A percentile compares a stretch with the other conserved stretches of the same genome.
Evolutionary conservation across 1,140 invertebrate genomes (phyloP).

Genomic region (Orchestia grillus): DNA sequence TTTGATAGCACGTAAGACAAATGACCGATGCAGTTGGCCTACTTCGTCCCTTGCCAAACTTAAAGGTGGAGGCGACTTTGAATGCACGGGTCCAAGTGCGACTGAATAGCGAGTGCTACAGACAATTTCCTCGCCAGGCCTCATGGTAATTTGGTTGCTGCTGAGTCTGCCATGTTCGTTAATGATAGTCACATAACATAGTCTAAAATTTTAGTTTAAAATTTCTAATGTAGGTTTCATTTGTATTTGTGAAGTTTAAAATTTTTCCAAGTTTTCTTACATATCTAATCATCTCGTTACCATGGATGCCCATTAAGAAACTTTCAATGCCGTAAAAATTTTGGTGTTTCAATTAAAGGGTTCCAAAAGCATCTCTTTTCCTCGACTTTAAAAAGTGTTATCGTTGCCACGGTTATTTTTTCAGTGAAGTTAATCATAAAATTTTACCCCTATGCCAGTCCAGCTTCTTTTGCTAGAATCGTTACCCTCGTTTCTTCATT

Average conservation of each 20-base stretch:
- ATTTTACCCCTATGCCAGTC: neutral
- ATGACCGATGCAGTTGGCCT: conserved; percentile 4
- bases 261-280: neutral
- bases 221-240: neutral
- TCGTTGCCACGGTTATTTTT: neutral
- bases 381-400: neutral
- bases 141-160: neutral
- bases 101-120: neutral
- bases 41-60: neutral
- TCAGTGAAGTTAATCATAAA: neutral
- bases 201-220: neutral
- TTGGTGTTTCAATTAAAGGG: neutral
- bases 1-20: conserved; percentile 42
- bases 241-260: neutral
- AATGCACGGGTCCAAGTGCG: neutral
- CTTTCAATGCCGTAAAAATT: neutral
- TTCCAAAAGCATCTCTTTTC: neutral
- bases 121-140: neutral
- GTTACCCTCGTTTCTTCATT: neutral
- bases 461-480: neutral
- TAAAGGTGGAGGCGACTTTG: neutral
- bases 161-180: neutral
- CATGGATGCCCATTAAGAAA: neutral
- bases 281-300: neutral
- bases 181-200: neutral